Evolutionary conservation across 2,113 vertebrate species (phyloP).

Genomic region (Corvus cornix): DNA sequence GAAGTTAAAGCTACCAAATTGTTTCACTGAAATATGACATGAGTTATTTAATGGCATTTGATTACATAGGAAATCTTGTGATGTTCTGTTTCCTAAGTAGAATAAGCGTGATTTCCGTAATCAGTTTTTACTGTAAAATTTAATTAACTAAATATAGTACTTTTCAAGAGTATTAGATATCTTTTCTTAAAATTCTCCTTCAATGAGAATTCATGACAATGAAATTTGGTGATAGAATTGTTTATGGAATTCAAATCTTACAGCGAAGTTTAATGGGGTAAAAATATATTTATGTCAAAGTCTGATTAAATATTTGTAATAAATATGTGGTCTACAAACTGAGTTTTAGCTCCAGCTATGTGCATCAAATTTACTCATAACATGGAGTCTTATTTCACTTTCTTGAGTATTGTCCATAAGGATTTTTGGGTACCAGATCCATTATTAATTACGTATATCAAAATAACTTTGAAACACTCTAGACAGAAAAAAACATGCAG

Average conservation of each 20-base stretch:
- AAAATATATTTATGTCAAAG: neutral
- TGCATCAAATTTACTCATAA: neutral
- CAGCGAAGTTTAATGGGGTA: neutral
- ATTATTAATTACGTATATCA: neutral
- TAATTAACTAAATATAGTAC: neutral
- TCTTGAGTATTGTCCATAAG: neutral
- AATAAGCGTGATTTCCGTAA: neutral
- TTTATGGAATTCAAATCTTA: neutral
- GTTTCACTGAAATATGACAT: neutral
- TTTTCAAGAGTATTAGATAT: neutral
- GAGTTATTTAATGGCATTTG: neutral
- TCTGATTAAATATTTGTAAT: neutral
- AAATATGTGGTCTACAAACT: neutral
- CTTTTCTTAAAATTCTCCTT: neutral
- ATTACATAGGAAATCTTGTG: neutral
- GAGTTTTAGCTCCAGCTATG: neutral
- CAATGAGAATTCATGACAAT: neutral
- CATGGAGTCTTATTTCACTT: neutral
- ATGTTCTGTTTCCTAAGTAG: neutral
- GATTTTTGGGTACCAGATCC: neutral
- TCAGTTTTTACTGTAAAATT: neutral
- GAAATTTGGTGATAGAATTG: neutral
- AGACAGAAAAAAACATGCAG: fast-evolving
- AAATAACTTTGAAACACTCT: neutral
- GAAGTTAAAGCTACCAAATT: neutral